Evolutionary conservation across 2,888 invertebrate genomes (phyloP).

Genomic region (Toxonevra muliebris): DNA sequence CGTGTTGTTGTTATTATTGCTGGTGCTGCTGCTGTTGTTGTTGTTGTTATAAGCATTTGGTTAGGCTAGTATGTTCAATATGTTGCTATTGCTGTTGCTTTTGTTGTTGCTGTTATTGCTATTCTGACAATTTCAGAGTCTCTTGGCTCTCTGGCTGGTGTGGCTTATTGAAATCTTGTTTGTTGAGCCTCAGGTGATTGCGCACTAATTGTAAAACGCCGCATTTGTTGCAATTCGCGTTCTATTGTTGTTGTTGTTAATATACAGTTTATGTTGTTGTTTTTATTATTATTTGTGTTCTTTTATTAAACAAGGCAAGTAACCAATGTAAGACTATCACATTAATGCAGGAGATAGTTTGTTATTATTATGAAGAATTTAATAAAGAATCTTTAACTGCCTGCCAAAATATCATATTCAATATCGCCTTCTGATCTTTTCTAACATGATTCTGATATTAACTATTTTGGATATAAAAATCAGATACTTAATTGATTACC

Average conservation of each 20-base stretch:
- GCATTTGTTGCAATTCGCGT: conserved; percentile 19
- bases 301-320: background rate
- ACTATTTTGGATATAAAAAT: too few species aligned
- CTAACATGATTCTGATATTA: too few species aligned
- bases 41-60: conserved; percentile 30
- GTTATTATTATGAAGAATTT: too few species aligned
- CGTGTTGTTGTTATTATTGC: conserved; percentile 30
- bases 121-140: background rate
- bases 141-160: conserved; percentile 17
- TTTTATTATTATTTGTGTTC: background rate
- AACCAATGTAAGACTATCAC: too few species aligned
- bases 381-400: too few species aligned
- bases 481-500: too few species aligned
- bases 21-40: conserved; percentile 27
- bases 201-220: conserved; percentile 56
- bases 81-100: background rate
- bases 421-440: too few species aligned
- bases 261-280: conserved; percentile 7
- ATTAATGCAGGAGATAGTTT: too few species aligned
- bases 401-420: too few species aligned
- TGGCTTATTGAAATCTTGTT: conserved; percentile 54
- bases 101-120: background rate
- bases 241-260: conserved; percentile 9
- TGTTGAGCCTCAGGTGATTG: conserved; percentile 49
- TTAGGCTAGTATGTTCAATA: background rate